A percentile compares a stretch with the other conserved stretches of the same genome.
phyloP scores from a whole-genome alignment of 2,888 invertebrate species.

The Anarsia innoxiella region DNA sequence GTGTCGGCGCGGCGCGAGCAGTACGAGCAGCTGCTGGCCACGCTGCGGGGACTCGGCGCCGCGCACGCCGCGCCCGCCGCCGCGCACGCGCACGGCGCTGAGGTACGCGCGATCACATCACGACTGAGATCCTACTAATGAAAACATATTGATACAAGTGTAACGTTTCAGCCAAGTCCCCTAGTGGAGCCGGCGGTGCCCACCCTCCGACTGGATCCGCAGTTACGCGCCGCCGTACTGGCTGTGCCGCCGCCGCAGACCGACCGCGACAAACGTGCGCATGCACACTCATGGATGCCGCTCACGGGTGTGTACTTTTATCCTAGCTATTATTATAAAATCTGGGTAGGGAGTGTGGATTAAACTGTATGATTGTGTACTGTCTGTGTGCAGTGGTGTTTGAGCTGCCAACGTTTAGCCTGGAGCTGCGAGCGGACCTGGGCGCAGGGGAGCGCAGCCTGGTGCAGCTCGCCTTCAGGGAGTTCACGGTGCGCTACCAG shows the following conservation, averaged over 20 bases:
- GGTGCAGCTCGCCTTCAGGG: constrained; percentile 89
- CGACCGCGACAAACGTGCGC: constrained; percentile 17
- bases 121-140: too few relatives aligned
- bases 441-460: constrained; percentile 82
- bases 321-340: too few relatives aligned
- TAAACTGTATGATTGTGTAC: neutral
- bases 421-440: constrained; percentile 83
- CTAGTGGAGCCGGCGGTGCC: constrained; percentile 54
- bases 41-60: constrained; percentile 43
- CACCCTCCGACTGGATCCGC: constrained; percentile 77
- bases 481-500: constrained; percentile 85
- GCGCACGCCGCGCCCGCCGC: constrained; percentile 17
- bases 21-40: constrained; percentile 92
- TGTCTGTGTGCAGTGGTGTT: constrained; percentile 72
- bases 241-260: constrained; percentile 40
- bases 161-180: constrained; percentile 10
- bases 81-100: constrained; percentile 16
- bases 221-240: constrained; percentile 74
- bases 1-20: constrained; percentile 90
- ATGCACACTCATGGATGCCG: constrained; percentile 19
- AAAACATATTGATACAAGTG: neutral
- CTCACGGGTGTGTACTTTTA: constrained; percentile 14
- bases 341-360: too few relatives aligned
- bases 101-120: too few relatives aligned
- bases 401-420: constrained; percentile 82